Percentiles rank a stretch among this genome's conserved stretches.
Evolutionary conservation across 2,888 invertebrate species (phyloP).

Genomic region (Galerucella nymphaeae): DNA sequence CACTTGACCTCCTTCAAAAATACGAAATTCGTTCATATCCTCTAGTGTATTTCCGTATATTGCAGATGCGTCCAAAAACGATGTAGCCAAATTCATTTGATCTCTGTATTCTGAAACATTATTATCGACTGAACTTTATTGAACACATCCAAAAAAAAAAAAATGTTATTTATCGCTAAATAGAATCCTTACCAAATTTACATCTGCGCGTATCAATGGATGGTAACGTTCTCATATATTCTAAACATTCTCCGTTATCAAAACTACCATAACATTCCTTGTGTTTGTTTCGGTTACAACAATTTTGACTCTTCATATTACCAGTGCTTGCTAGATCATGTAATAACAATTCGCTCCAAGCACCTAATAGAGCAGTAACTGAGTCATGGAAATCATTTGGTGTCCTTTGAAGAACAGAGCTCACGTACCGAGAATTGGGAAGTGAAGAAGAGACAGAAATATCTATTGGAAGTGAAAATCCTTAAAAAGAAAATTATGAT

Average conservation of each 20-base stretch:
- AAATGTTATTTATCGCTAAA: background rate
- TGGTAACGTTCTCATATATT: slow-evolving; percentile 79
- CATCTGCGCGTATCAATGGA: slow-evolving; percentile 72
- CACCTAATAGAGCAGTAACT: slow-evolving; percentile 80
- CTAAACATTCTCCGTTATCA: slow-evolving; percentile 68
- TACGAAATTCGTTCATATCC: slow-evolving; percentile 75
- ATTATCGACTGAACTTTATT: too few relatives aligned
- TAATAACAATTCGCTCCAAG: slow-evolving; percentile 82
- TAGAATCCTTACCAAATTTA: slow-evolving; percentile 69
- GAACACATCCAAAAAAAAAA: too few relatives aligned
- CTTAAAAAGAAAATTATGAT: slow-evolving; percentile 55
- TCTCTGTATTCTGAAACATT: slow-evolving; percentile 73
- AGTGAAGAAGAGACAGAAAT: slow-evolving; percentile 70
- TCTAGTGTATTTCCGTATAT: slow-evolving; percentile 83
- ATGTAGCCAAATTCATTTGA: slow-evolving; percentile 87
- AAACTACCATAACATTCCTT: slow-evolving; percentile 69
- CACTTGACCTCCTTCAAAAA: slow-evolving; percentile 79
- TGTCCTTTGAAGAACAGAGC: slow-evolving; percentile 70
- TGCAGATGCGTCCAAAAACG: slow-evolving; percentile 85
- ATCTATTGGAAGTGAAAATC: slow-evolving; percentile 65
- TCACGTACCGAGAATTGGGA: slow-evolving; percentile 72
- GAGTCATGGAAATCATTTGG: slow-evolving; percentile 75
- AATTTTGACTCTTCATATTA: slow-evolving; percentile 69
- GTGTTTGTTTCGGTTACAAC: slow-evolving; percentile 63
- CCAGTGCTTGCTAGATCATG: slow-evolving; percentile 78